phyloP scores from a whole-genome alignment of 2,888 invertebrate species.

The Chymomyza procnemis region DNA sequence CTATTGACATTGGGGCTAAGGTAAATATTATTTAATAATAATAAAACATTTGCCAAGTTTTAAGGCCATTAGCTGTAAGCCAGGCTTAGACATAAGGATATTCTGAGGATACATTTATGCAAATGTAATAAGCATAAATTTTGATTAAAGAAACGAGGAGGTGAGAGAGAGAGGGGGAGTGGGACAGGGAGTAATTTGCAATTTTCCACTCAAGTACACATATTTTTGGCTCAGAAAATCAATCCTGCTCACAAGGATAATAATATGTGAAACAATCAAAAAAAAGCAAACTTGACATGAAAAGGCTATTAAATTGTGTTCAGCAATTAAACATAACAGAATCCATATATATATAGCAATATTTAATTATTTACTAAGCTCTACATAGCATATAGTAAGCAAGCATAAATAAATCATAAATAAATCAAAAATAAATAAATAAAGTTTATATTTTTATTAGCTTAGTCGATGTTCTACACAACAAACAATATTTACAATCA shows the following conservation, averaged over 20 bases:
- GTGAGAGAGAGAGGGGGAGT: not conserved
- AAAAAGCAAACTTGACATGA: slow-evolving; percentile 14
- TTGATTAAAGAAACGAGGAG: not conserved
- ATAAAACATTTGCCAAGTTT: not conserved
- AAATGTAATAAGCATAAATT: not conserved
- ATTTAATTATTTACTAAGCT: slow-evolving; percentile 22
- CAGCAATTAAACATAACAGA: slow-evolving; percentile 37
- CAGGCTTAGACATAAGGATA: not conserved
- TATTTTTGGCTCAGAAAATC: not conserved
- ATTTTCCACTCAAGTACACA: not conserved
- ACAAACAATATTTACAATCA: slow-evolving; percentile 45
- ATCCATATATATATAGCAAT: slow-evolving; percentile 27
- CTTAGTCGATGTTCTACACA: slow-evolving; percentile 50
- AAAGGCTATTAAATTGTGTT: slow-evolving; percentile 46
- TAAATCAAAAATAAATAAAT: slow-evolving; percentile 10
- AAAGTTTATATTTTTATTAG: slow-evolving; percentile 42
- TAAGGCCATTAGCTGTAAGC: not conserved
- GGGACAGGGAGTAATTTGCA: not conserved
- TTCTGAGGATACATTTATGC: not conserved
- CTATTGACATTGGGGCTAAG: slow-evolving; percentile 25
- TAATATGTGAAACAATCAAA: slow-evolving; percentile 25
- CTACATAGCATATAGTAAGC: slow-evolving; percentile 14
- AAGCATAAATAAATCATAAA: slow-evolving; percentile 19
- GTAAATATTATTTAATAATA: not conserved
- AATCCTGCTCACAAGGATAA: too few species aligned